phyloP scores from a whole-genome alignment of 2,888 invertebrate species.

The Nesidiocoris tenuis region DNA sequence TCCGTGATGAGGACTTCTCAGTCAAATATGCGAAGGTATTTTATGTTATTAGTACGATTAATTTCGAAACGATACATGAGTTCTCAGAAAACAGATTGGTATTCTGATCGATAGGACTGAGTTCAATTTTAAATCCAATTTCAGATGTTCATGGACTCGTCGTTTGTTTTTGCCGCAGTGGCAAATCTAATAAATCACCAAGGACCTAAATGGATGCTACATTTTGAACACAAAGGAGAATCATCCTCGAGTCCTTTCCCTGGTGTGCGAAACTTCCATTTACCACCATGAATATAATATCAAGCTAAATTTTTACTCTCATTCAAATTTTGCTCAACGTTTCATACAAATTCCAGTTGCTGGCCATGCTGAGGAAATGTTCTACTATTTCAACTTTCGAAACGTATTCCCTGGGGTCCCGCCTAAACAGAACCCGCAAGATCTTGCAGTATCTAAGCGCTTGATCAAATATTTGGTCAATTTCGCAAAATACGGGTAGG shows the following conservation, averaged over 20 bases:
- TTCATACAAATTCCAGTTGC: constrained; percentile 7
- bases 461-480: too few species aligned
- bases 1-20: too few species aligned
- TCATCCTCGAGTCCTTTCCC: background rate
- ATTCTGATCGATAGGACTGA: too few species aligned
- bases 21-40: too few species aligned
- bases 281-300: background rate
- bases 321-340: background rate
- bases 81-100: too few species aligned
- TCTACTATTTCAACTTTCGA: constrained; percentile 12
- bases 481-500: constrained; percentile 20
- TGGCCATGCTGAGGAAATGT: background rate
- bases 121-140: too few species aligned
- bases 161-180: background rate
- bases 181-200: background rate
- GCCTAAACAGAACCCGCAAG: background rate
- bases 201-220: constrained; percentile 3
- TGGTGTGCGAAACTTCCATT: background rate
- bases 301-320: background rate
- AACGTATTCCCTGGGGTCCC: background rate
- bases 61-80: too few species aligned
- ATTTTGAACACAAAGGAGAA: background rate
- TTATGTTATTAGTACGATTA: too few species aligned
- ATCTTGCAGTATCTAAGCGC: constrained; percentile 11
- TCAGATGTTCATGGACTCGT: background rate